These are phyloP conservation scores for Pardosa pseudoannulata DNA, from an alignment of 2,888 invertebrate species.

Conservation along the genomic window DNA sequence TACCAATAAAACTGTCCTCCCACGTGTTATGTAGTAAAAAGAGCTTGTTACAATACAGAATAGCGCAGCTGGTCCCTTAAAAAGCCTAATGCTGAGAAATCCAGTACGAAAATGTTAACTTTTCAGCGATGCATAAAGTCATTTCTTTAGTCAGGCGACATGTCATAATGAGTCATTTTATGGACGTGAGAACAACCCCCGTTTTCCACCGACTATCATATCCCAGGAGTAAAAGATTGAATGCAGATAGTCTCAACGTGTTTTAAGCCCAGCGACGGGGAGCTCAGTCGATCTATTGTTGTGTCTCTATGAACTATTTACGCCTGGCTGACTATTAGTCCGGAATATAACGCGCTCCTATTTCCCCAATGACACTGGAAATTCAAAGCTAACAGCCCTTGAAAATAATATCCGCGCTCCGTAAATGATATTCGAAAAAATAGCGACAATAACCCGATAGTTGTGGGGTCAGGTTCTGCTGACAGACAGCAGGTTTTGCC, in stretches of 20 bases:
- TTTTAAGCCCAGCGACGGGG: not conserved
- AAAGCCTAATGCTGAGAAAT: no score
- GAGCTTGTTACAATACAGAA: no score
- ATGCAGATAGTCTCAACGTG: not conserved
- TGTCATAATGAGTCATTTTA: conserved; percentile 6
- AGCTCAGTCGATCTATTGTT: not conserved
- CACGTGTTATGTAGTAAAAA: no score
- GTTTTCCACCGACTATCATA: not conserved
- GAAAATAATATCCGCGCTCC: not conserved
- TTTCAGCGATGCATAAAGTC: no score
- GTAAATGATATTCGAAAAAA: no score
- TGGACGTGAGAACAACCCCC: not conserved
- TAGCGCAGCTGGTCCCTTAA: no score
- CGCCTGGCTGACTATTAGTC: not conserved
- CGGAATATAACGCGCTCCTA: not conserved
- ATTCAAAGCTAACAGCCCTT: not conserved
- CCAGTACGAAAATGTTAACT: no score
- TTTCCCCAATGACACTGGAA: not conserved
- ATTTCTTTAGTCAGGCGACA: no score
- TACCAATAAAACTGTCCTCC: no score
- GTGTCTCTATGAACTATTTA: not conserved
- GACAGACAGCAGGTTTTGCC: no score
- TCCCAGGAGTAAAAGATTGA: not conserved
- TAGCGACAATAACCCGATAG: no score
- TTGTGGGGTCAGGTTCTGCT: no score